Base-by-base conservation (phyloP, 2,888 invertebrate genomes). In the Coleophora flavipennella region DNA sequence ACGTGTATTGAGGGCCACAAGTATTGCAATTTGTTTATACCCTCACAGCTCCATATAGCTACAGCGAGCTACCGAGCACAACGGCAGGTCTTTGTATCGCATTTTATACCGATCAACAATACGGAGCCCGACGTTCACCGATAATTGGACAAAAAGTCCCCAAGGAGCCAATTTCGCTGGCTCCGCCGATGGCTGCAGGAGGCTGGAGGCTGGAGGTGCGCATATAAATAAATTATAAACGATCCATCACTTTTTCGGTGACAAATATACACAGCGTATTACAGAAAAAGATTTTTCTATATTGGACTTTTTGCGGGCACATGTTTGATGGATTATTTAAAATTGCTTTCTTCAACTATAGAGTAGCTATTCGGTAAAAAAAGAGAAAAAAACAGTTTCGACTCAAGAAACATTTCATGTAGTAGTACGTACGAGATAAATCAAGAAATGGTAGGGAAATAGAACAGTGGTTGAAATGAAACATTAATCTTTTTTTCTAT, bases 1-100 rank as follows among this genome's bases (percentile, higher is more conserved):
- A 78, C 78, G 74, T 69, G 74, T 80, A 81, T 80, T 83, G 81
- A 81, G 74, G 67, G 67, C 64, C 69, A 64, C 75, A 78, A 81
- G 80, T 70, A 76, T 76, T 75, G 78, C 81, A 81, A 84, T 83
- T 83, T 84, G 83, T 81, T 81, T 81, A n/a, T n/a, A 75, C 80
- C 77, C 78, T 80, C 72, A 77, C 75, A 73, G 76, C 66, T 70
- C 68, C 70, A 73, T 72, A 69, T 70, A 74, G 66, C 65, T 62
- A 62, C 59, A 54, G 56, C 55, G 54, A 38, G 55, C 57, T 11
- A 29, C 9, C 11, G 29, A n/a, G 11, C 59, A 67, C 58, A 64
- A 66, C 64, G 67, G 64, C 62, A 67, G 67, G 70, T 66, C 68
- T 60, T 64, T 62, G 60, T 70, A 67, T 67, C 67, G 67, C 73